These are phyloP conservation scores for Periophthalmodon schlosseri DNA, from an alignment of 2,113 vertebrate species.

Conservation along the genomic window DNA sequence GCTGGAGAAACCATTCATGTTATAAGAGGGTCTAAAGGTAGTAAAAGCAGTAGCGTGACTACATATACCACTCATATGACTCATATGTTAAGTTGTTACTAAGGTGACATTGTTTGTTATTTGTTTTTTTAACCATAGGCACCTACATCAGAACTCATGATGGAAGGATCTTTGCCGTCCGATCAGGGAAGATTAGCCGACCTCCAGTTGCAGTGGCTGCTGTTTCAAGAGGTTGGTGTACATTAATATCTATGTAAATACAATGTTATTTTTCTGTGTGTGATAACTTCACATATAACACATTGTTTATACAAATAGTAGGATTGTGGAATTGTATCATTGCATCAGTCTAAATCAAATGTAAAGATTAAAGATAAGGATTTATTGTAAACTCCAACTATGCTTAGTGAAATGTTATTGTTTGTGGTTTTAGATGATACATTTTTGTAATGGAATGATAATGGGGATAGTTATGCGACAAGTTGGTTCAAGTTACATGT, in stretches of 20 bases:
- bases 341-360: neutral
- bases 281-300: neutral
- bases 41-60: neutral
- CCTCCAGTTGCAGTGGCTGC: conserved; percentile 75
- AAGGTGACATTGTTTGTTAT: conserved; percentile 7
- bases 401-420: neutral
- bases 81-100: neutral
- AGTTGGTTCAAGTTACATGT: neutral
- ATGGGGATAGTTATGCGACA: neutral
- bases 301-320: neutral
- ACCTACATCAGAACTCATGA: conserved; percentile 97
- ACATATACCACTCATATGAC: neutral
- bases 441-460: neutral
- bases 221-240: conserved; percentile 82
- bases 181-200: conserved; percentile 88
- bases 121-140: conserved; percentile 71
- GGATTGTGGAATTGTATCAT: neutral
- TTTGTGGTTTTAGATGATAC: neutral
- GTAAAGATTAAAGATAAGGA: neutral
- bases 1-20: conserved; percentile 97
- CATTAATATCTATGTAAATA: neutral
- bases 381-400: neutral
- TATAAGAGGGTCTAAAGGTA: conserved; percentile 97
- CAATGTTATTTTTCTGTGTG: neutral
- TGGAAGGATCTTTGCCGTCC: conserved; percentile 95